Evolutionary conservation across 2,888 invertebrate species (phyloP).

Genomic region (Tachina lurida): DNA sequence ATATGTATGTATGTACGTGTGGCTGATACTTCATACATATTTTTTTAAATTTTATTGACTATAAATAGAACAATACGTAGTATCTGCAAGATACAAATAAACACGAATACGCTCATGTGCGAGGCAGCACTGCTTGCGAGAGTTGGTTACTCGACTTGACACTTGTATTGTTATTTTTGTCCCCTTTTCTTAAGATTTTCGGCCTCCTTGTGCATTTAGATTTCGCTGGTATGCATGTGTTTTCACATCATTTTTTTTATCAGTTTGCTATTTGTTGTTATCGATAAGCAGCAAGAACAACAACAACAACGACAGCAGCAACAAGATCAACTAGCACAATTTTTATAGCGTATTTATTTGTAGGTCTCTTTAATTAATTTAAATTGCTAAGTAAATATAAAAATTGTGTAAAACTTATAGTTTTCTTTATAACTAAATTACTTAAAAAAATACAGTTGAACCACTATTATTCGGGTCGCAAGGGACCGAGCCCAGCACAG

Average conservation of each 20-base stretch:
- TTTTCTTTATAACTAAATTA: neutral
- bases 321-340: neutral
- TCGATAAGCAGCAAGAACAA: constrained; percentile 13
- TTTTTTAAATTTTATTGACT: neutral
- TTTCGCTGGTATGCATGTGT: neutral
- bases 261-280: constrained; percentile 27
- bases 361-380: neutral
- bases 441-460: too few species aligned
- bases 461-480: too few species aligned
- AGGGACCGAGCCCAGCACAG: too few species aligned
- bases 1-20: too few species aligned
- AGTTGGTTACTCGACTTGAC: constrained; percentile 4
- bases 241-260: neutral
- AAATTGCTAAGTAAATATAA: constrained; percentile 1
- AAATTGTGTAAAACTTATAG: neutral
- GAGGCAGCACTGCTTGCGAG: neutral
- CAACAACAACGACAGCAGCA: neutral
- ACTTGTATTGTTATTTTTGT: constrained; percentile 20
- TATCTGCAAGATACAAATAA: constrained; percentile 29
- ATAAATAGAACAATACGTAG: constrained; percentile 34
- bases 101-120: neutral
- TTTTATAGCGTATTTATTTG: constrained; percentile 13
- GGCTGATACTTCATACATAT: neutral
- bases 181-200: constrained; percentile 1
- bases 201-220: neutral